Base-by-base conservation (phyloP, 2,113 vertebrate genomes). In the Merops nubicus region DNA sequence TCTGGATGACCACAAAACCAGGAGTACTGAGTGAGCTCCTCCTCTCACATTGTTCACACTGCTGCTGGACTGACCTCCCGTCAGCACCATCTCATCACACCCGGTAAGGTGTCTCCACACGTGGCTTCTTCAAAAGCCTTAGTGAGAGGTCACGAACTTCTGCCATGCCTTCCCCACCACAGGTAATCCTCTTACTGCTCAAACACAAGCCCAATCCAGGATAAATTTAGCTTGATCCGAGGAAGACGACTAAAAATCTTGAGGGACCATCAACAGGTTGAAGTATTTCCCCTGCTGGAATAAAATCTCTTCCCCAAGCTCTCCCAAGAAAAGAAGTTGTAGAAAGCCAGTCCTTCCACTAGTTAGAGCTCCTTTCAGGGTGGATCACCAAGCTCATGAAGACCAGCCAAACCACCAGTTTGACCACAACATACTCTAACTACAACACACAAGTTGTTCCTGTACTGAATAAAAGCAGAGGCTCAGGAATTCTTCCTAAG, bases 181-280 rank as follows among this genome's bases (percentile, higher is more conserved):
- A 0, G 85, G 75, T 95, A 94, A 96, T 92, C 93, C 95, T 93
- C 95, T 96, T 96, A 95, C 80, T 93, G 72, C 91, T 95, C 89
- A 88, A 78, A 82, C 54, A 34, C 19, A 72, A 78, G 38, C 38
- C 64, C 89, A 81, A 94, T 88, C 84, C 8, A 5, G 57, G 90
- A 94, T 91, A 96, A 94, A 92, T 91, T 91, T 93, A 96, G 79
- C 79, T 80, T 94, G 80, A 91, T 86, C 93, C 57, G 36, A 89
- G 65, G 62, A 94, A 92, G 93, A 91, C 81, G 79, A 91, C 29
- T 36, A 48, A 91, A 92, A 88, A 88, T 38, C 74, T 15, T 68
- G 29, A 89, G 50, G 56, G 38, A 86, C 84, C 47, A 69, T 3
- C 9, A 90, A 83, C 1, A 84, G 48, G 79, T 34, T 75, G 6